Evolutionary conservation across 2,888 invertebrate genomes (phyloP), one percentile per base, ranked within the genome.

Genomic region (Ophraella communa): DNA sequence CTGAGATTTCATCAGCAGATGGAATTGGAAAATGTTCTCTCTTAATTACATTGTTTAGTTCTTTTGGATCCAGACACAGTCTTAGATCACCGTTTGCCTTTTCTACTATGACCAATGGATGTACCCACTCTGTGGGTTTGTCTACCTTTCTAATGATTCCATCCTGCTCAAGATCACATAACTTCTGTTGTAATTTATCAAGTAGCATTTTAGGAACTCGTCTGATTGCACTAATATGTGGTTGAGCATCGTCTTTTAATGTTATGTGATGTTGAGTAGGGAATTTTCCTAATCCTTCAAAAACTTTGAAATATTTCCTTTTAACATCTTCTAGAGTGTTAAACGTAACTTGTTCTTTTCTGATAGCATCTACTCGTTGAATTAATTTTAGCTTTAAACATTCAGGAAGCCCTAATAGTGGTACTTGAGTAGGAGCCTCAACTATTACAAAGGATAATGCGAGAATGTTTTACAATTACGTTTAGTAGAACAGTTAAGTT

Each of bases 21-120:
- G 61, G 68, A 11, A 51, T 65, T 4, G 51, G 10, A 56, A 61
- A 64, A 30, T 65, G 52, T 49, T 67, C 61, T 3, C 64, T 18
- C 21, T 64, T 23, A 53, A 62, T 62, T 14, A 27, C 39, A n/a
- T 59, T 18, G 56, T 67, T 67, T 21, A 67, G 56, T 11, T 59
- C 21, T 42, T 56, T 65, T 27, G 56, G 60, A 27, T 67, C 65
- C 4, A 62, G 27, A 59, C 62, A 65, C 1, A 65, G 17, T 10
- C 65, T 20, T n/a, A 68, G 23, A 42, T 68, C 63, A 30, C 56
- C 47, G 57, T 65, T 65, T 8, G 52, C 30, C 53, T 65, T 63
- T 49, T 65, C 60, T 1, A 68, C 63, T n/a, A 65, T 63, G 1
- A 65, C 68, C n/a, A 65, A 20, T 11, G 62, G 64, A 30, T 67